These are phyloP conservation scores for Dermatemys mawii DNA, from an alignment of 2,113 vertebrate species.

Conservation along the genomic window DNA sequence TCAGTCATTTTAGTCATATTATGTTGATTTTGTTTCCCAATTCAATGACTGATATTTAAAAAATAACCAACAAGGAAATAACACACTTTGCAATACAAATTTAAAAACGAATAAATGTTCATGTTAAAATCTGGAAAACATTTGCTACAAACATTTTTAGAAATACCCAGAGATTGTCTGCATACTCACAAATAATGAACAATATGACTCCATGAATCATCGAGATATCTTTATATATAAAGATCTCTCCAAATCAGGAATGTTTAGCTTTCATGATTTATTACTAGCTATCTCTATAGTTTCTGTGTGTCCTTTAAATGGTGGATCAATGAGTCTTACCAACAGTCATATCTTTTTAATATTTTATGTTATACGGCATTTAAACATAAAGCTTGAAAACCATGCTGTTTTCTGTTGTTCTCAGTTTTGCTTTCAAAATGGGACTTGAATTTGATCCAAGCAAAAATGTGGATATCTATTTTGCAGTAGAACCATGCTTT, in stretches of 20 bases:
- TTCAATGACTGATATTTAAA: not conserved
- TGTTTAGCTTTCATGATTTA: not conserved
- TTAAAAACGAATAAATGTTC: not conserved
- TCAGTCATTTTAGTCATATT: not conserved
- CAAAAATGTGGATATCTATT: not conserved
- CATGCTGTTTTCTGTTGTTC: not conserved
- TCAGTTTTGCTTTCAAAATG: slow-evolving; percentile 33
- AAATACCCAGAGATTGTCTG: not conserved
- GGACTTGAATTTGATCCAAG: not conserved
- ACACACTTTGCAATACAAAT: not conserved
- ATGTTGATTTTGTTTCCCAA: not conserved
- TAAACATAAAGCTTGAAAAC: not conserved
- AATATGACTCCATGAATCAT: not conserved
- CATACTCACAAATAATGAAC: not conserved
- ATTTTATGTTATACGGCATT: not conserved
- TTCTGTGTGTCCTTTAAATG: not conserved
- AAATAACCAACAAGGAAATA: not conserved
- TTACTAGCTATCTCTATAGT: not conserved
- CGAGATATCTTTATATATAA: not conserved
- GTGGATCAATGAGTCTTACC: not conserved
- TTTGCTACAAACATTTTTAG: not conserved
- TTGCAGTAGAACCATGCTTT: slow-evolving; percentile 13
- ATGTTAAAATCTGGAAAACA: not conserved
- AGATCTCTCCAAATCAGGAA: not conserved
- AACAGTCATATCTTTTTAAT: not conserved